These are phyloP conservation scores for Falco biarmicus DNA, from an alignment of 2,797 vertebrate genomes.

Conservation along the genomic window DNA sequence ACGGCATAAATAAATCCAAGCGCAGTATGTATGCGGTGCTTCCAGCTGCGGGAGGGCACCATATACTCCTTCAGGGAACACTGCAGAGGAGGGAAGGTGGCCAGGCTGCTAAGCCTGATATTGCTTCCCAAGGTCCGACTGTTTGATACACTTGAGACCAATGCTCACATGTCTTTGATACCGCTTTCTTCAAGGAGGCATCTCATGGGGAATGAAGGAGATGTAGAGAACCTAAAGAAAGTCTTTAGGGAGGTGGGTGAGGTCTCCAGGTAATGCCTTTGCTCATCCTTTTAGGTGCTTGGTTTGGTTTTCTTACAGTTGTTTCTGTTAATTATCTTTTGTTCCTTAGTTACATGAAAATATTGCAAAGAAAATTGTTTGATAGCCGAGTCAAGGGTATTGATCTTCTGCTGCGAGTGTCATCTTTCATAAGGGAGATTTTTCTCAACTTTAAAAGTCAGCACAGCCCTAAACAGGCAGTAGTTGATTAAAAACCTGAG, in stretches of 20 bases:
- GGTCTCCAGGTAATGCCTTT: not conserved
- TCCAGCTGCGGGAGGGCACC: not conserved
- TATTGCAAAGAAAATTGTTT: not conserved
- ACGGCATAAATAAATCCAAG: not conserved
- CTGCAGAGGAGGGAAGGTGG: not conserved
- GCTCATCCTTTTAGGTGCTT: not conserved
- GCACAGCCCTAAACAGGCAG: not conserved
- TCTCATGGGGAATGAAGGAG: not conserved
- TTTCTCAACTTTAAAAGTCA: not conserved
- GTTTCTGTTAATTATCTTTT: not conserved
- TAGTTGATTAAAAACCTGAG: not conserved
- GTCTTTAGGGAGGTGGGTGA: not conserved
- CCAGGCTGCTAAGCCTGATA: not conserved
- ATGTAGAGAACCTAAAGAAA: not conserved
- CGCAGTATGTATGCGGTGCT: accelerated
- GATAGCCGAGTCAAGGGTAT: not conserved
- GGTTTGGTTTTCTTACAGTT: not conserved
- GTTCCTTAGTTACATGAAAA: not conserved
- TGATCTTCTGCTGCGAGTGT: not conserved
- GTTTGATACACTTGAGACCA: not conserved
- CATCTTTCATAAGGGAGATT: not conserved
- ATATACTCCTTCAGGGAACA: not conserved
- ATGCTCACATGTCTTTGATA: not conserved
- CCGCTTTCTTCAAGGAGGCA: not conserved
- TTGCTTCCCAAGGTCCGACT: not conserved